Conservation (phyloP, 92 coral and sea anemone genomes). For the Paramuricea clavata region DNA sequence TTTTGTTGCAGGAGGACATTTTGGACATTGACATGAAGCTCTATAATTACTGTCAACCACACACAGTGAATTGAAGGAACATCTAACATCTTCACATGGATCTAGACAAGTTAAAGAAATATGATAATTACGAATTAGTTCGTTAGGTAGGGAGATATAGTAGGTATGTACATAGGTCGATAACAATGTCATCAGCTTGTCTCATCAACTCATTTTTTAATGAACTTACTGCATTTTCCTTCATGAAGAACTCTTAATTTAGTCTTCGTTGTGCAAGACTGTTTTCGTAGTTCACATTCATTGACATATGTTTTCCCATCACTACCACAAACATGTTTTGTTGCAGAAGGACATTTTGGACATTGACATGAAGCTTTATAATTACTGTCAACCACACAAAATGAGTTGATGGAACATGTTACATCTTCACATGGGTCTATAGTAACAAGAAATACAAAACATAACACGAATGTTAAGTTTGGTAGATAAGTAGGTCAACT, state of each 20-base stretch:
- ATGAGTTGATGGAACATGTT: conserved; percentile 69
- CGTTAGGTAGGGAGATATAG: too few species aligned
- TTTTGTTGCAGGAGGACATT: conserved; percentile 1
- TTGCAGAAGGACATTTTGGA: conserved; percentile 1
- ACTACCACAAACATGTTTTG: conserved; percentile 4
- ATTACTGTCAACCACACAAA: conserved; percentile 17
- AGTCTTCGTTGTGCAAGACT: conserved; percentile 10
- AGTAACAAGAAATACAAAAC: not conserved
- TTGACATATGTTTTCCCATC: not conserved
- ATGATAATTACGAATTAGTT: not conserved
- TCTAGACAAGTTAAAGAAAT: conserved; percentile 47
- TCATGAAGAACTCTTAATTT: not conserved
- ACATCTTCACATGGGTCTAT: conserved; percentile 53
- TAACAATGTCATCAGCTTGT: not conserved
- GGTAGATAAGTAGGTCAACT: not conserved
- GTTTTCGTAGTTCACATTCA: not conserved
- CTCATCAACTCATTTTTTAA: not conserved
- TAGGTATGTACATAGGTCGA: not conserved
- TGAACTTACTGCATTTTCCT: not conserved
- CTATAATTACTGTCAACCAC: conserved; percentile 50
- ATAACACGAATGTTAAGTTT: too few species aligned
- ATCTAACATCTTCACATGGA: conserved; percentile 73
- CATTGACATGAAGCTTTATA: conserved; percentile 8
- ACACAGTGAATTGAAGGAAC: conserved; percentile 73
- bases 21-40: conserved; percentile 75